Percentiles rank a stretch among this genome's conserved stretches.
Evolutionary conservation across 2,888 invertebrate species (phyloP).

Genomic region (Epinotia brunnichana): DNA sequence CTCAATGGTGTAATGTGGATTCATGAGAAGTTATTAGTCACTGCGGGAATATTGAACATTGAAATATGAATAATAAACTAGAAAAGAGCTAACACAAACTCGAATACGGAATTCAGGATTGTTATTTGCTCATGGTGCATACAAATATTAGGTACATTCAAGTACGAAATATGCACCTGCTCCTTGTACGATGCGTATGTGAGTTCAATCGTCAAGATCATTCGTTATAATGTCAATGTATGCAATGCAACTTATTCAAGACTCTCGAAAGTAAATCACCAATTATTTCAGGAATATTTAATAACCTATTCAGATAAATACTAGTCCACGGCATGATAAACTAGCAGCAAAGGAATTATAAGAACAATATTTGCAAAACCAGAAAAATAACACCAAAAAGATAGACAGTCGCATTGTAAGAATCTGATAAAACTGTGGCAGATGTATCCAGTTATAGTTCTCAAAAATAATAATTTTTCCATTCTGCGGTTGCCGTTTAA

Average conservation of each 20-base stretch:
- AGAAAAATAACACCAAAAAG: constrained; percentile 13
- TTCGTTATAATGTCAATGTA: too few species aligned
- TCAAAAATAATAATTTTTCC: background rate
- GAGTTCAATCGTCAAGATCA: background rate
- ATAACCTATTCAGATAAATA: constrained; percentile 4
- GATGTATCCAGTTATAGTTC: constrained; percentile 39
- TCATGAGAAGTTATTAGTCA: constrained; percentile 79
- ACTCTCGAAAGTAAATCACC: too few species aligned
- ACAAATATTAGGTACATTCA: constrained; percentile 9
- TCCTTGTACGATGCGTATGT: background rate
- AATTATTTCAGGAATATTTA: too few species aligned
- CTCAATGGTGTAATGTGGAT: constrained; percentile 77
- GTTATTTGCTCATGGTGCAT: constrained; percentile 36
- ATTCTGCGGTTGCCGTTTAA: background rate
- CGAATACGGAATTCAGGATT: constrained; percentile 61
- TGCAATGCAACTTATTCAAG: background rate
- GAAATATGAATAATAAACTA: constrained; percentile 79
- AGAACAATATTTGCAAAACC: constrained; percentile 13
- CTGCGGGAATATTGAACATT: constrained; percentile 76
- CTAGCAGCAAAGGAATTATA: constrained; percentile 13
- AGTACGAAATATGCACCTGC: background rate
- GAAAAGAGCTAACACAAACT: constrained; percentile 68
- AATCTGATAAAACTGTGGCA: constrained; percentile 22
- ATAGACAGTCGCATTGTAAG: constrained; percentile 4
- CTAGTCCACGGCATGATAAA: constrained; percentile 23